Percentiles rank a stretch among this genome's conserved stretches.
Conservation (phyloP, 1,140 invertebrate genomes). For the Acromyrmex heyeri region DNA sequence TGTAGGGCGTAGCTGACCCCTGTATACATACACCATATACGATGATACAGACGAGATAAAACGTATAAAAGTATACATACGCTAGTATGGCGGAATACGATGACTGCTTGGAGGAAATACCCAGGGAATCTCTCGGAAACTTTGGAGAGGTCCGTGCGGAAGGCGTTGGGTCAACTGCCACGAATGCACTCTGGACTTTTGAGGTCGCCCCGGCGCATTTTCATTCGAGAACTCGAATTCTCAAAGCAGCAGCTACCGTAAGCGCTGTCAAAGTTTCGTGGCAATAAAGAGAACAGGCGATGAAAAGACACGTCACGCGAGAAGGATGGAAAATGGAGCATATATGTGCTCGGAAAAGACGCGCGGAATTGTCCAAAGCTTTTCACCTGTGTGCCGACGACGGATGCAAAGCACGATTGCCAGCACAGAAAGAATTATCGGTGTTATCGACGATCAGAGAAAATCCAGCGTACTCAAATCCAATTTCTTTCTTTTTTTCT, state of each 20-base stretch:
- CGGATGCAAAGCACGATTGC: conserved; percentile 4
- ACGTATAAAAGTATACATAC: conserved; percentile 9
- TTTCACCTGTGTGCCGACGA: conserved; percentile 20
- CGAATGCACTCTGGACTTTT: conserved; percentile 64
- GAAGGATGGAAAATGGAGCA: conserved; percentile 49
- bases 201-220: conserved; percentile 55
- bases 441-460: conserved; percentile 18
- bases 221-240: conserved; percentile 62
- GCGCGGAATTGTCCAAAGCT: conserved; percentile 53
- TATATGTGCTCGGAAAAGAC: neutral
- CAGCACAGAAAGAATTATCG: conserved; percentile 25
- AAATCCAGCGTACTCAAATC: neutral
- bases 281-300: conserved; percentile 62
- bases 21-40: neutral
- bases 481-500: neutral
- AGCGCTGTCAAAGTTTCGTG: conserved; percentile 60
- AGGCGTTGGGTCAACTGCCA: conserved; percentile 65
- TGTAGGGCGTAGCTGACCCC: neutral
- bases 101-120: conserved; percentile 37
- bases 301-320: neutral
- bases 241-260: conserved; percentile 60
- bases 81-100: conserved; percentile 36
- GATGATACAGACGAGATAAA: conserved; percentile 41
- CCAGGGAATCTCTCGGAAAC: conserved; percentile 67
- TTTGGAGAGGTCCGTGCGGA: conserved; percentile 37